Conservation (phyloP, 2,888 invertebrate species). For the Eupithecia subfuscata region DNA sequence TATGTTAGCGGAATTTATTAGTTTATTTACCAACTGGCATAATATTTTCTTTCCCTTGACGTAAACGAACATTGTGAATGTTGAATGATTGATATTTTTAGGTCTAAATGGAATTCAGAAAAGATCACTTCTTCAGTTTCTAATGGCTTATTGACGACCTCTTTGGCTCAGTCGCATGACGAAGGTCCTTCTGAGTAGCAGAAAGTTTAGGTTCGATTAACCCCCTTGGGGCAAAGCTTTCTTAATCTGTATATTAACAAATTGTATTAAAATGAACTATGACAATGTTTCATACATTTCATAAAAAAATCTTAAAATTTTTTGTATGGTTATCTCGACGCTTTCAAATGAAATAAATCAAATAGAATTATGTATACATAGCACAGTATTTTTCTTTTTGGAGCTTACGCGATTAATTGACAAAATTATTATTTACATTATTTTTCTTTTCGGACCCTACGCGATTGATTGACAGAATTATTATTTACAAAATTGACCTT, state of each 20-base stretch:
- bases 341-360: no score
- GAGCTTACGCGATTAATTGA: slow-evolving; percentile 26
- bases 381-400: neutral
- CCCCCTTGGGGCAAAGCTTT: neutral
- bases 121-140: neutral
- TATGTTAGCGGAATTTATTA: slow-evolving; percentile 36
- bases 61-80: slow-evolving; percentile 13
- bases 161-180: neutral
- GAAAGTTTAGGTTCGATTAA: neutral
- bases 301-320: neutral
- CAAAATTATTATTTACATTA: slow-evolving; percentile 38
- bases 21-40: slow-evolving; percentile 26
- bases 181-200: no score
- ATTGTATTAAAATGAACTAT: no score
- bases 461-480: slow-evolving; percentile 36
- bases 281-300: neutral
- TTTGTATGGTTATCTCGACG: no score
- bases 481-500: slow-evolving; percentile 59
- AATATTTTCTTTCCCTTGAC: slow-evolving; percentile 23
- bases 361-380: neutral
- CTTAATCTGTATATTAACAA: no score
- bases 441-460: neutral
- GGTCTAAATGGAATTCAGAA: no score
- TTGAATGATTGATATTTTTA: slow-evolving; percentile 5
- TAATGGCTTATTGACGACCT: neutral